A percentile compares a stretch with the other conserved stretches of the same genome.
phyloP scores from a whole-genome alignment of 2,797 vertebrate species.

The Kryptopterus vitreolus region DNA sequence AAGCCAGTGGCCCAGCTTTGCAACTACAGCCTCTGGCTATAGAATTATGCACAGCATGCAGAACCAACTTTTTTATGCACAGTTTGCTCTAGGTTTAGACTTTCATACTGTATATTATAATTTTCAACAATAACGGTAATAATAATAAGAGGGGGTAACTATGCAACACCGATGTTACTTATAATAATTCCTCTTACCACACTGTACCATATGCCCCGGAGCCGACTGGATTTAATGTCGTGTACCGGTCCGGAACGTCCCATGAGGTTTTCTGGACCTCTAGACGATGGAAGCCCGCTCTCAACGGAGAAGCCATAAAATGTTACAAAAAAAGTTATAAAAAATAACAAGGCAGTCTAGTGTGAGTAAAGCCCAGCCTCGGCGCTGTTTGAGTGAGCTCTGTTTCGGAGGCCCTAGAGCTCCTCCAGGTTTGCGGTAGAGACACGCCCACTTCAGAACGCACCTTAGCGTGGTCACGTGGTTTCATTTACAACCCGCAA shows the following conservation, averaged over 20 bases:
- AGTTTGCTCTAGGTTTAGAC: neutral
- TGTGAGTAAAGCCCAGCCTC: neutral
- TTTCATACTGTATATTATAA: neutral
- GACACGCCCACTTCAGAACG: slow-evolving; percentile 56
- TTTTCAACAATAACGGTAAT: too few relatives aligned
- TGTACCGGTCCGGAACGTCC: slow-evolving; percentile 74
- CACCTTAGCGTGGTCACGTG: slow-evolving; percentile 39
- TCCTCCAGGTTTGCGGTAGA: slow-evolving; percentile 46
- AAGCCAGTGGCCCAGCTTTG: neutral
- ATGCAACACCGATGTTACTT: neutral
- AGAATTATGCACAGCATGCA: neutral
- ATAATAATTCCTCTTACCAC: slow-evolving; percentile 67
- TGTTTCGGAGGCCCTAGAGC: neutral
- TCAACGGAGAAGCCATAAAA: slow-evolving; percentile 64
- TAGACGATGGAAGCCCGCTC: slow-evolving; percentile 68
- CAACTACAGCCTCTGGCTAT: neutral
- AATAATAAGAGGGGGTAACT: neutral
- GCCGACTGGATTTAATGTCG: slow-evolving; percentile 70
- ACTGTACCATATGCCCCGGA: slow-evolving; percentile 83
- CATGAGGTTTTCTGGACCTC: slow-evolving; percentile 81
- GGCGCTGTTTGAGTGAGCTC: neutral
- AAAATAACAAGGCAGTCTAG: neutral
- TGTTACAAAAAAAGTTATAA: neutral
- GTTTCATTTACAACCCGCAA: neutral
- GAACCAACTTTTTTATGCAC: neutral